Evolutionary conservation across 2,797 vertebrate genomes (phyloP).

Genomic region (Glossophaga mutica): DNA sequence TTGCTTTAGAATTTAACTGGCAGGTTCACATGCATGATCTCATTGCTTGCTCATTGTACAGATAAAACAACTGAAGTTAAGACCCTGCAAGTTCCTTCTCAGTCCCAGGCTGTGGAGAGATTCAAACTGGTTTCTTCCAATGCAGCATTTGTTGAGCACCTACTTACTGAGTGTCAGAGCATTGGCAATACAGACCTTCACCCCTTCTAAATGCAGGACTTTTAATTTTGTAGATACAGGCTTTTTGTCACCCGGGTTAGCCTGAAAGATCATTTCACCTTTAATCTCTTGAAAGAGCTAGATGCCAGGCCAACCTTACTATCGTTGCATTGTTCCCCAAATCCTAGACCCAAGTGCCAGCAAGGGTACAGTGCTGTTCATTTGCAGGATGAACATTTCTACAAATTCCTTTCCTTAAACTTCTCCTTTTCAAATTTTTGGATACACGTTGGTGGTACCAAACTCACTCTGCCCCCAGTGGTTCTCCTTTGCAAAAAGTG

Average conservation of each 20-base stretch:
- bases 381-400: background rate
- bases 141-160: background rate
- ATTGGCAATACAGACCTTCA: background rate
- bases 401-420: background rate
- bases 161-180: background rate
- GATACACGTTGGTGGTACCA: background rate
- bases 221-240: background rate
- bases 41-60: background rate
- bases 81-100: background rate
- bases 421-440: background rate
- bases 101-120: background rate
- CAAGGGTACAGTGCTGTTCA: accelerated
- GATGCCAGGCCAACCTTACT: accelerated
- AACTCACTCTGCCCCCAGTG: accelerated
- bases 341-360: background rate
- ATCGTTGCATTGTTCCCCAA: background rate
- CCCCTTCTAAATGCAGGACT: accelerated
- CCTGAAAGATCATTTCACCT: background rate
- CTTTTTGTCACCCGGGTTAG: accelerated
- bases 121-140: background rate
- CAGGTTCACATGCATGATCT: background rate
- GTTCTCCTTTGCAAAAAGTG: background rate
- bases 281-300: background rate
- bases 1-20: slow-evolving; percentile 8
- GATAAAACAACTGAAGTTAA: background rate